Evolutionary conservation across 2,888 invertebrate genomes (phyloP).

Genomic region (Toxonevra muliebris): DNA sequence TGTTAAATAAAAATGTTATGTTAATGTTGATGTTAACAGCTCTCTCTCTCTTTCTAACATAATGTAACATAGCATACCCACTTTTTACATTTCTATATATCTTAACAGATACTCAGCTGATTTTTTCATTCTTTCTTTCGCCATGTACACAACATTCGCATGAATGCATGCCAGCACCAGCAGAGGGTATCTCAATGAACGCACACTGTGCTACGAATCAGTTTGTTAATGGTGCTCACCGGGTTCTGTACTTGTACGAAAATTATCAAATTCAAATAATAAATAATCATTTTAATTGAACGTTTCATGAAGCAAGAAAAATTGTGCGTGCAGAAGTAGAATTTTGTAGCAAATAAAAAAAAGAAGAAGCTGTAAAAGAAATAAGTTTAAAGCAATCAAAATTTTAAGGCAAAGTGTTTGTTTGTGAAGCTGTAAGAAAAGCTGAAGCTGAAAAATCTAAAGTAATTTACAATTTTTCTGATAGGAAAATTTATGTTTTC

Average conservation of each 20-base stretch:
- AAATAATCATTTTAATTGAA: constrained; percentile 9
- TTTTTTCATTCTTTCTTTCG: no score
- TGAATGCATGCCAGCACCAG: constrained; percentile 5
- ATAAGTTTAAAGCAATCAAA: no score
- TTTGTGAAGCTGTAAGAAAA: neutral
- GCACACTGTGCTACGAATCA: constrained; percentile 18
- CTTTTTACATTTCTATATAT: no score
- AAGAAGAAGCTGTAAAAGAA: constrained; percentile 12
- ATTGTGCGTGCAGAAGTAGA: constrained; percentile 27
- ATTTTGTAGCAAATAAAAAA: constrained; percentile 7
- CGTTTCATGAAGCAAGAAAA: neutral
- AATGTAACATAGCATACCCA: no score
- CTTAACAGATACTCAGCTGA: no score
- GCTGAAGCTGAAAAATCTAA: no score
- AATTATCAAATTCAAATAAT: constrained; percentile 13
- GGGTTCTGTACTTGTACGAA: constrained; percentile 18
- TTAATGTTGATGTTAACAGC: no score
- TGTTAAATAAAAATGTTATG: no score
- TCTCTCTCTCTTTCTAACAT: no score
- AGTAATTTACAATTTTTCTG: no score
- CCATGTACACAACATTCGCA: no score
- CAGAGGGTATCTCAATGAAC: constrained; percentile 11
- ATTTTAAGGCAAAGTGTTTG: neutral
- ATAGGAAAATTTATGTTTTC: no score
- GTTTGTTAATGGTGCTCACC: constrained; percentile 38